Evolutionary conservation across 1,140 invertebrate species (phyloP), one percentile per base, ranked within the genome.

Genomic region (Marisa cornuarietis): DNA sequence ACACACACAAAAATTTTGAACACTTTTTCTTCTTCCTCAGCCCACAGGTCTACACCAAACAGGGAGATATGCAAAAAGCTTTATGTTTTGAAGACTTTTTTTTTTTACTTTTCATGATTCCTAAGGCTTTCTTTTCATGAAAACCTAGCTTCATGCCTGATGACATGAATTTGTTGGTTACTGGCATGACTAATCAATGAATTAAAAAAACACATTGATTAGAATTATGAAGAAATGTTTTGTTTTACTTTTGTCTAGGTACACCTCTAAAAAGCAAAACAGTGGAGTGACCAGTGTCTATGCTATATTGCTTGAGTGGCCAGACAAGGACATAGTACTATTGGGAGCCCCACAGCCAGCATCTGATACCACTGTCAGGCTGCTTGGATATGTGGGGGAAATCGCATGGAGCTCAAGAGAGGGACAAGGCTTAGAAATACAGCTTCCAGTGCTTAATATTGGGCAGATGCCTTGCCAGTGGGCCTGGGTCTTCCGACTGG

Each of bases 301-400:
- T 89, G 94, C 94, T 5, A 93, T 93, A 65, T 87, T 95, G 22
- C 71, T 73, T 8, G 86, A 92, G 13, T 96, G 95, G 95, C 95
- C 95, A 16, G 82, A 87, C 42, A 85, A 92, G 81, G 91, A 93
- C 78, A 82, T 88, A 9, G 79, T 95, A 1, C 79, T 81, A 22
- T 86, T 95, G 6, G 91, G 88, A 42, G 90, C 91, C 26, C 84
- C 92, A 0, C 82, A 81, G 61, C 71, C 80, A 22, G 71, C 78
- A 18, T 8, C 72, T 4, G n/a, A 73, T 14, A 88, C 87, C 13
- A 83, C n/a, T 49, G 85, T 91, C 24, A 81, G 80, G 16, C 79
- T 91, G 82, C 80, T 90, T 62, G 90, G 89, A 20, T 87, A 85
- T 54, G 5, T 75, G 51, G 76, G 49, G 1, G 31, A 61, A 2